A percentile compares a stretch with the other conserved stretches of the same genome.
Conservation (phyloP, 2,797 vertebrate genomes). For the Allobates femoralis region DNA sequence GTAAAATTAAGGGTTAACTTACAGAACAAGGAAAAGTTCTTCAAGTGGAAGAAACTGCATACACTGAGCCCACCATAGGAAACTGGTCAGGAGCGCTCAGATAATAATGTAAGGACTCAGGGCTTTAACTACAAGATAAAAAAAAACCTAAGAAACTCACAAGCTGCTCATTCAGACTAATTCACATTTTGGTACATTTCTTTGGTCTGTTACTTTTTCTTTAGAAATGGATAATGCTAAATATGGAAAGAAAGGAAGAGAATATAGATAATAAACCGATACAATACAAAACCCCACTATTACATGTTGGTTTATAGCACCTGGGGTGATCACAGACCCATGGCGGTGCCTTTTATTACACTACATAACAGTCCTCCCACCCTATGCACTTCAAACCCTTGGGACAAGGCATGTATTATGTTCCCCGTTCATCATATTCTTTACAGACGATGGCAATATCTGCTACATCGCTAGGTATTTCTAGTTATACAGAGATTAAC, state of each 20-base stretch:
- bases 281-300: background rate
- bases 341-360: background rate
- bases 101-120: background rate
- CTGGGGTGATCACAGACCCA: background rate
- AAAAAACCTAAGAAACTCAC: constrained; percentile 68
- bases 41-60: constrained; percentile 25
- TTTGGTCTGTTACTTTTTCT: constrained; percentile 70
- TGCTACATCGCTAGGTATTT: background rate
- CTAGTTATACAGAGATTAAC: too few species aligned
- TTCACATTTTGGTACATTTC: constrained; percentile 75
- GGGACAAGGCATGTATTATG: background rate
- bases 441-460: background rate
- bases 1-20: background rate
- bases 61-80: background rate
- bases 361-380: background rate
- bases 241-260: background rate
- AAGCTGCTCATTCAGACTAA: constrained; percentile 68
- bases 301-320: constrained; percentile 23
- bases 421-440: background rate
- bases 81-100: background rate
- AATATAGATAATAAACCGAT: background rate
- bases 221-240: constrained; percentile 10
- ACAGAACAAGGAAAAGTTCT: constrained; percentile 2
- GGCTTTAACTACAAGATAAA: background rate
- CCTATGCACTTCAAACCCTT: background rate